Base-by-base conservation (phyloP, 2,888 invertebrate species). In the Troilus luridus region DNA sequence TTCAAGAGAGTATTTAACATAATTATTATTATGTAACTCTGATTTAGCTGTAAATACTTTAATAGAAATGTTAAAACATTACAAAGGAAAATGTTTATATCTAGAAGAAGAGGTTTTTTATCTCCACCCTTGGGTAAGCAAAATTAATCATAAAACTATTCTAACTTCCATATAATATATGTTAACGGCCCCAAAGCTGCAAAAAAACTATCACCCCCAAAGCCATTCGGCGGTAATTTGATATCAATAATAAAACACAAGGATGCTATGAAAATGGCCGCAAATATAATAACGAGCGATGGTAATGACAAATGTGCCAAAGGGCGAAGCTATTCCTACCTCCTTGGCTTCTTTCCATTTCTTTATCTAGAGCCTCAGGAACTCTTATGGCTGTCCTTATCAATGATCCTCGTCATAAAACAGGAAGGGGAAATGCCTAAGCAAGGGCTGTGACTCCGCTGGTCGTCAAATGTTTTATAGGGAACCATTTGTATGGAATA, bases 401-500 rank as follows among this genome's bases (percentile, higher is more conserved):
- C 85, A 85, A 85, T 85, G 85, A 85, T 85, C 56, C 85, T 58
- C 56, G 85, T 14, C 54, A 12, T 85, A 85, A 85, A 85, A 54
- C 12, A 85, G 85, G n/a, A 21, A 21, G 41, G 56, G 77, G 12
- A 56, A 85, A 81, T 81, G 54, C 81, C 81, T 41, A 8, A 54
- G 19, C 54, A 81, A n/a, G n/a, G 17, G 54, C 54, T n/a, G 21
- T n/a, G 21, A 12, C 54, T 81, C 81, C 1, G 17, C 54, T 21
- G 56, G 85, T 85, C 85, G 85, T 85, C 85, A 85, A 85, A 85
- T 85, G 85, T 56, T 85, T 85, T 85, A 85, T 85, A 85, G 85
- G 17, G 12, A n/a, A 54, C 85, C 85, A 85, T 85, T 85, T 85
- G 85, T 85, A 58, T 56, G 85, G 56, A 85, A 85, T 85, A 85